phyloP scores from a whole-genome alignment of 2,113 vertebrate genomes.

The Poicephalus meyeri region DNA sequence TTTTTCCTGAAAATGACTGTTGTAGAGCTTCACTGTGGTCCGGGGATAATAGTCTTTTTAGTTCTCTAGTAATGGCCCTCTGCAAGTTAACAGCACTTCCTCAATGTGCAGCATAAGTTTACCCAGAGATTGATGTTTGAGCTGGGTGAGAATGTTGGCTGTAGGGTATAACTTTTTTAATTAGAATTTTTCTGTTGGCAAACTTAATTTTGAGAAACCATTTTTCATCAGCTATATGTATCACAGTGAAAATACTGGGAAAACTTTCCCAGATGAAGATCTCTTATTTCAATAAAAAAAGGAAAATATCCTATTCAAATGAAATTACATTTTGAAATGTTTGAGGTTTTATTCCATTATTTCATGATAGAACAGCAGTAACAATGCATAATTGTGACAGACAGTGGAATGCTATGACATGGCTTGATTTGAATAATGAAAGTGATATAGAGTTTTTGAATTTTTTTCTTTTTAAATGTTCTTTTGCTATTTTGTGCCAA shows the following conservation, averaged over 20 bases:
- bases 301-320: background rate
- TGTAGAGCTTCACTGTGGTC: background rate
- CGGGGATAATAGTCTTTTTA: background rate
- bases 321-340: background rate
- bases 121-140: background rate
- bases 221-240: background rate
- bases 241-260: background rate
- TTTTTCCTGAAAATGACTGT: background rate
- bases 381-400: background rate
- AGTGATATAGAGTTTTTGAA: background rate
- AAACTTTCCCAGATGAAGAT: background rate
- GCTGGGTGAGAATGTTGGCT: background rate
- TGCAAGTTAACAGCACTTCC: background rate
- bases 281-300: background rate
- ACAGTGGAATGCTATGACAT: background rate
- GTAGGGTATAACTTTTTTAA: background rate
- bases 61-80: background rate
- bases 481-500: background rate
- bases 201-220: background rate
- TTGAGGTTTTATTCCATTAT: constrained; percentile 18
- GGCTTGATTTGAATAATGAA: background rate
- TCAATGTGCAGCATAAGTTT: background rate
- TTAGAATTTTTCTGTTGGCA: background rate
- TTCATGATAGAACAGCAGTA: background rate
- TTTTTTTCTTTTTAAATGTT: background rate